Evolutionary conservation across 2,113 vertebrate species (phyloP), one percentile per base, ranked within the genome.

Genomic region (Petromus typicus): DNA sequence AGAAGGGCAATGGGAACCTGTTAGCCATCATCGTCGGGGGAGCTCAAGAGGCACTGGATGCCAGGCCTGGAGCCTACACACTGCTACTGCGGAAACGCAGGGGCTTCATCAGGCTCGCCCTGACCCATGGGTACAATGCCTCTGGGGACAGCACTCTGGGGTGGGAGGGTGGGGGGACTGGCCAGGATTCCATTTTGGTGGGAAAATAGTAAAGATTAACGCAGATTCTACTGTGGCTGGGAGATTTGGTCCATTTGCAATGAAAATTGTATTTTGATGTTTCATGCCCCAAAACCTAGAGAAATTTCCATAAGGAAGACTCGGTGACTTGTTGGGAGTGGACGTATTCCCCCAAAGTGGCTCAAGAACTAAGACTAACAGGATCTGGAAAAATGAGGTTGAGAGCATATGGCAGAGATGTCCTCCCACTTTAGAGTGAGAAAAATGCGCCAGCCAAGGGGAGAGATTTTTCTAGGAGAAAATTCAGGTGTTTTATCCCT

Each of bases 31-130:
- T 99, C 0, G 97, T 99, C 0, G 99, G 99, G 0, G 99, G 99
- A 0, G 98, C 99, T 0, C 99, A 99, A 23, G 99, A 99, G 95
- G 99, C 99, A 0, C 98, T 99, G 8, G 99, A 99, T 0, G 99
- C 99, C 8, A 98, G 98, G 1, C 99, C 99, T 0, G 99, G 99
- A 13, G 97, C 98, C 61, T 99, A 85, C 95, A 99, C 82, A 0
- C 96, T 99, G 69, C n/a, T 99, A 59, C 94, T 99, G 92, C 98
- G 97, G 96, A 98, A 99, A 9, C 99, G 99, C 93, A 99, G 99
- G 97, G 99, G 99, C 91, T 99, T 99, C 63, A 56, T 99, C 93
- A 99, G 99, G 86, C 96, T 99, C 54, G 99, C 99, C 66, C 98
- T 99, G 67, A 97, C 98, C 76, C 84, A 99, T 0, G 99, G 99